Evolutionary conservation across 2,113 vertebrate genomes (phyloP).

Genomic region (Corapipo altera): DNA sequence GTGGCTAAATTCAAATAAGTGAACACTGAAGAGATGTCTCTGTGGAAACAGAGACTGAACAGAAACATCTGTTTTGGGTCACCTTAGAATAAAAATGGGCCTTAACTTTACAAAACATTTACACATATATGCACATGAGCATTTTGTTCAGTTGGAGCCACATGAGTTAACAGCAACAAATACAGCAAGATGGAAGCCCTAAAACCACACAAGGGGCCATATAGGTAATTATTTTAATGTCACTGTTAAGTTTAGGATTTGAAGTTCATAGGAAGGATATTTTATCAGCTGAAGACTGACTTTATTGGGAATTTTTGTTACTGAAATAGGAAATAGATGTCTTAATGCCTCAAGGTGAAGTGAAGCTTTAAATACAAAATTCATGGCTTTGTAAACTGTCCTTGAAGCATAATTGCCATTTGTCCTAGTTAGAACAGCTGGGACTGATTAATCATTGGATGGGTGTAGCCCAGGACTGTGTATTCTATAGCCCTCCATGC

Average conservation of each 20-base stretch:
- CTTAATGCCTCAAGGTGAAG: background rate
- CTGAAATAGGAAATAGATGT: background rate
- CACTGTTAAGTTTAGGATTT: background rate
- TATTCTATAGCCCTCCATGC: too few species aligned
- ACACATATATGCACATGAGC: background rate
- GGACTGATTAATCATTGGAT: too few species aligned
- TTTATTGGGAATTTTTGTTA: slow-evolving; percentile 16
- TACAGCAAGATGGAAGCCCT: background rate
- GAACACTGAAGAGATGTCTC: background rate
- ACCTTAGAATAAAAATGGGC: background rate
- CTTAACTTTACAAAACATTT: background rate
- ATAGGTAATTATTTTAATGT: background rate
- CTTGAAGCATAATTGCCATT: background rate
- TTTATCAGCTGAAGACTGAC: background rate
- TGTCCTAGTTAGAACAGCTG: too few species aligned
- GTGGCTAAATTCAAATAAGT: background rate
- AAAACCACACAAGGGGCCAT: background rate
- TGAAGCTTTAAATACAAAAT: background rate
- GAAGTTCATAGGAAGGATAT: background rate
- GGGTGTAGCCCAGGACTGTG: too few species aligned
- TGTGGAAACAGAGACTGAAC: background rate
- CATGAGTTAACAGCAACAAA: background rate
- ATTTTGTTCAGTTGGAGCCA: background rate
- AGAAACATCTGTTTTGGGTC: background rate
- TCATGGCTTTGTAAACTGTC: background rate